Evolutionary conservation across 2,888 invertebrate genomes (phyloP).

Genomic region (Eumerus sabulonum): DNA sequence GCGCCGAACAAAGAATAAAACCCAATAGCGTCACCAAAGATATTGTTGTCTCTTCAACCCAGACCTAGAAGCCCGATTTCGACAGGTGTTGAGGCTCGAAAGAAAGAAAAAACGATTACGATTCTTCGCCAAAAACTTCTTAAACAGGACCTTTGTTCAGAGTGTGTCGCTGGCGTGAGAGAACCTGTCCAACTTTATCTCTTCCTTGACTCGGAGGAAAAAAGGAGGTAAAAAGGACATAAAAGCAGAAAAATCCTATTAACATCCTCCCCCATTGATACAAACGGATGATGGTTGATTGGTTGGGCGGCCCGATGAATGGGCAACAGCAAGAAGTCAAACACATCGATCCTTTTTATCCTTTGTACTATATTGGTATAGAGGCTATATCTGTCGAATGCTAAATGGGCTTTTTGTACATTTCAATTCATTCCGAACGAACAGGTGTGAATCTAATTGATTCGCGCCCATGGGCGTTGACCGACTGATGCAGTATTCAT

Average conservation of each 20-base stretch:
- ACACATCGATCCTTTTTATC: too few relatives aligned
- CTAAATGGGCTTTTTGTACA: too few relatives aligned
- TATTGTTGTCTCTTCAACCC: constrained; percentile 63
- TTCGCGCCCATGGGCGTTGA: constrained; percentile 25
- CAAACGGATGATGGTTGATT: constrained; percentile 22
- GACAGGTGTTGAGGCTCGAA: constrained; percentile 64
- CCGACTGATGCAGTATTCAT: constrained; percentile 11
- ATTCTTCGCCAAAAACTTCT: constrained; percentile 10
- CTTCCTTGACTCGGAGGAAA: constrained; percentile 10
- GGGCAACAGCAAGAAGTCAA: constrained; percentile 5
- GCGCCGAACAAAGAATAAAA: constrained; percentile 22
- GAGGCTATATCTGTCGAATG: too few relatives aligned
- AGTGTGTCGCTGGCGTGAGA: constrained; percentile 41
- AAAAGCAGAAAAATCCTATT: constrained; percentile 22
- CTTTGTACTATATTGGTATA: too few relatives aligned
- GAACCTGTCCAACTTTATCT: constrained; percentile 52
- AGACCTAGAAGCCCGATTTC: constrained; percentile 21
- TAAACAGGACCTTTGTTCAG: not conserved
- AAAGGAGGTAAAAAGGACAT: not conserved
- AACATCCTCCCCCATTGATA: constrained; percentile 34
- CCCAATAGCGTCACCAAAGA: constrained; percentile 54
- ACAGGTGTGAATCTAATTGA: constrained; percentile 49
- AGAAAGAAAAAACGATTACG: constrained; percentile 26
- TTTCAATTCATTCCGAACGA: too few relatives aligned
- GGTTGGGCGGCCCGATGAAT: constrained; percentile 22